Percentiles rank a stretch among this genome's conserved stretches.
These are phyloP conservation scores for Ciconia nigra DNA, from an alignment of 2,797 vertebrate genomes.

Conservation along the genomic window DNA sequence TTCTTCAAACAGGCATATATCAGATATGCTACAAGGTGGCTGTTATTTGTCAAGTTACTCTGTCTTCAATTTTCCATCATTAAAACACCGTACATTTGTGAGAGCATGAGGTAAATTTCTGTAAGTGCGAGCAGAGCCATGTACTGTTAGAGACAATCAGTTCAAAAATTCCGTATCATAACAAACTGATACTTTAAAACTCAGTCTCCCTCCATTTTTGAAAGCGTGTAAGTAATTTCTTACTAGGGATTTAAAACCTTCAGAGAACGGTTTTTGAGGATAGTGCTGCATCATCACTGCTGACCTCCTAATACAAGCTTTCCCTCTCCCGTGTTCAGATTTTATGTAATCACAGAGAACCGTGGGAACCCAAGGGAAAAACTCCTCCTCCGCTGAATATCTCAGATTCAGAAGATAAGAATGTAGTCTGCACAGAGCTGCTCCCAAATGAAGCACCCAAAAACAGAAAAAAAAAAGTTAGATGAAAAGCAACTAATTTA, in stretches of 20 bases:
- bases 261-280: background rate
- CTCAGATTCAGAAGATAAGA: conserved; percentile 9
- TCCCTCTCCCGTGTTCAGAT: background rate
- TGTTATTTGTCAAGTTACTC: background rate
- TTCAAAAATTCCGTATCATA: background rate
- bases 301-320: background rate
- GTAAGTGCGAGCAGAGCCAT: background rate
- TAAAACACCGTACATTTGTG: background rate
- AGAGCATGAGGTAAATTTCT: background rate
- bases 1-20: fast-evolving
- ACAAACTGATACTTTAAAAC: background rate
- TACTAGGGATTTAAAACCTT: background rate
- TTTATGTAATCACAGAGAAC: conserved; percentile 25
- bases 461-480: background rate
- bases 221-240: background rate
- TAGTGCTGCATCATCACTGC: background rate
- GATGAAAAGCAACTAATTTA: background rate
- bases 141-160: background rate
- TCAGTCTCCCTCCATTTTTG: background rate
- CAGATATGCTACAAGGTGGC: background rate
- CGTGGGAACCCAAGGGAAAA: conserved; percentile 24
- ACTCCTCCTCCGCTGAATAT: background rate
- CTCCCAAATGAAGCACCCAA: background rate
- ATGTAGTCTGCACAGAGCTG: background rate
- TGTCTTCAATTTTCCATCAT: background rate